These are phyloP conservation scores for Otolemur garnettii DNA, from an alignment of 2,113 vertebrate genomes.

Conservation along the genomic window DNA sequence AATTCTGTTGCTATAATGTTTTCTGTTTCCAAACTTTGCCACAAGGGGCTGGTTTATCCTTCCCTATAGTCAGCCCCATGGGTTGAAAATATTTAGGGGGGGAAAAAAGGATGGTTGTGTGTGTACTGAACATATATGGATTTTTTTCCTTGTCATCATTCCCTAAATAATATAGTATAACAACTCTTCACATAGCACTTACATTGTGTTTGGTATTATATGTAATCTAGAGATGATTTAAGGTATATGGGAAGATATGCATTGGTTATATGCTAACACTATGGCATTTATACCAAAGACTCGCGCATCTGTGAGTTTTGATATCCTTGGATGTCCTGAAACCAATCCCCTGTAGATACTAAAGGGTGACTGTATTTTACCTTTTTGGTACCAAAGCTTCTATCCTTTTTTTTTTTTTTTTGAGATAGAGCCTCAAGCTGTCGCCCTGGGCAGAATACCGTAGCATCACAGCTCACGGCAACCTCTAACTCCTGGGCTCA, in stretches of 20 bases:
- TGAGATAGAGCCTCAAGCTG: no score
- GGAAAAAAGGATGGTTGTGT: not conserved
- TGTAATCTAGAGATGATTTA: not conserved
- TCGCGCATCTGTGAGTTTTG: not conserved
- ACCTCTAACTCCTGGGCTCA: no score
- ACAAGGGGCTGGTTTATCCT: not conserved
- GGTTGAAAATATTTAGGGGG: not conserved
- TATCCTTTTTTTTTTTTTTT: no score
- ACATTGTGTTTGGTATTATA: no score
- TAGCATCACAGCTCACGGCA: no score
- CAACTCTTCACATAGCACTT: not conserved
- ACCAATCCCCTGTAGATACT: not conserved
- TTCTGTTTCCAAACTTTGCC: not conserved
- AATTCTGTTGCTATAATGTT: not conserved
- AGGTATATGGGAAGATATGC: not conserved
- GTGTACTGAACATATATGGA: not conserved
- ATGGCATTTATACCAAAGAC: not conserved
- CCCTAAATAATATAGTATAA: not conserved
- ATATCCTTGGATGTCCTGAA: not conserved
- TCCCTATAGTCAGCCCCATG: not conserved
- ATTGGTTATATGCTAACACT: not conserved
- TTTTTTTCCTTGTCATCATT: not conserved
- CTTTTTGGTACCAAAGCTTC: not conserved
- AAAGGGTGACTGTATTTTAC: not conserved
- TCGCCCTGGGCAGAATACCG: no score